Evolutionary conservation across 2,113 vertebrate genomes (phyloP).

Genomic region (Nibea albiflora): DNA sequence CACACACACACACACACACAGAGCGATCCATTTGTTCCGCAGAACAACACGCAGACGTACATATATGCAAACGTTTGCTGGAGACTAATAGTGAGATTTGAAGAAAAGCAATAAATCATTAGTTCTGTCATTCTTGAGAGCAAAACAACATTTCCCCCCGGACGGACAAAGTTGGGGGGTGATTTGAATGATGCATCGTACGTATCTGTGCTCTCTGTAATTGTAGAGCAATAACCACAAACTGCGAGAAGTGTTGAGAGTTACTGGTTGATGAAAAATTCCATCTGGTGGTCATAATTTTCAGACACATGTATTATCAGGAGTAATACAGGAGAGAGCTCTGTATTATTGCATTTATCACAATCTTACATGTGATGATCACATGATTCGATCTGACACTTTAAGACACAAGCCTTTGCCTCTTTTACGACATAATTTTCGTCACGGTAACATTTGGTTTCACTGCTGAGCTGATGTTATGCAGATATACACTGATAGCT

Average conservation of each 20-base stretch:
- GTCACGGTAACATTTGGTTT: background rate
- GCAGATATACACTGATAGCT: background rate
- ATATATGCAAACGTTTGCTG: background rate
- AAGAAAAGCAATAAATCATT: constrained; percentile 15
- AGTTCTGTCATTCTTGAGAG: constrained; percentile 5
- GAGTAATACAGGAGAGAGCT: background rate
- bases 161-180: background rate
- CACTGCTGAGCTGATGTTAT: background rate
- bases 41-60: background rate
- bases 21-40: constrained; percentile 7
- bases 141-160: background rate
- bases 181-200: background rate
- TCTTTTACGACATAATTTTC: background rate
- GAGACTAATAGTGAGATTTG: constrained; percentile 4
- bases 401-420: background rate
- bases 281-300: background rate
- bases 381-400: background rate
- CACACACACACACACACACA: constrained; percentile 4
- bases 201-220: constrained; percentile 5
- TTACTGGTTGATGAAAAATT: background rate
- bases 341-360: background rate
- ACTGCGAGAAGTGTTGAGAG: background rate
- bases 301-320: background rate
- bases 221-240: background rate
- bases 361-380: background rate